Conservation (phyloP, 2,888 invertebrate genomes). For the Acanthacorydalis orientalis region DNA sequence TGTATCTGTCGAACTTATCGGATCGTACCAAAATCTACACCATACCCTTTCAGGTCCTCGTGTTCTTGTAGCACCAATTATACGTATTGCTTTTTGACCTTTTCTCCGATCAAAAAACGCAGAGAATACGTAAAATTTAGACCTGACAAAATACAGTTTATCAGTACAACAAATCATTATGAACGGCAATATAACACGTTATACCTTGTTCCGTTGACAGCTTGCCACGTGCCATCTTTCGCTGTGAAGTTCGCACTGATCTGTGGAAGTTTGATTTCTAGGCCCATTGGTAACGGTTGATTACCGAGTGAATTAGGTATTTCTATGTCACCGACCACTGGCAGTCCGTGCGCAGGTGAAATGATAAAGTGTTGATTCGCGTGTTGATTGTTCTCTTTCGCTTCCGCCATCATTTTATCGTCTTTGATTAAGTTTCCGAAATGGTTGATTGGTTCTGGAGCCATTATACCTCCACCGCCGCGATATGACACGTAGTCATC, state of each 20-base stretch:
- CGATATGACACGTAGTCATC: constrained; percentile 6
- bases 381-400: neutral
- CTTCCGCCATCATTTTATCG: neutral
- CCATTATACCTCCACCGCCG: neutral
- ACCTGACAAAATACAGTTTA: constrained; percentile 34
- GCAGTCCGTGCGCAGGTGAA: constrained; percentile 9
- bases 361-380: neutral
- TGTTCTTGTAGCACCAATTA: constrained; percentile 81
- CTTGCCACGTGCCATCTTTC: constrained; percentile 64
- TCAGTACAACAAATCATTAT: no score
- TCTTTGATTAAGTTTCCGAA: constrained; percentile 1
- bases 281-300: constrained; percentile 6
- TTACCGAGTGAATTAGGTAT: constrained; percentile 15
- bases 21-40: constrained; percentile 60
- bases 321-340: constrained; percentile 13
- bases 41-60: constrained; percentile 65
- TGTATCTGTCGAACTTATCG: constrained; percentile 15
- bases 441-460: constrained; percentile 1
- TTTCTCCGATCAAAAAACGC: constrained; percentile 70
- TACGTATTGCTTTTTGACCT: constrained; percentile 48
- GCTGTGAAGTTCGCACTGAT: constrained; percentile 49
- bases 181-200: constrained; percentile 3
- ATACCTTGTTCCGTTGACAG: constrained; percentile 55
- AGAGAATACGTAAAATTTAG: constrained; percentile 82
- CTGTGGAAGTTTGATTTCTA: constrained; percentile 30